Evolutionary conservation across 2,888 invertebrate species (phyloP), one percentile per base, ranked within the genome.

Genomic region (Nebria brevicollis): DNA sequence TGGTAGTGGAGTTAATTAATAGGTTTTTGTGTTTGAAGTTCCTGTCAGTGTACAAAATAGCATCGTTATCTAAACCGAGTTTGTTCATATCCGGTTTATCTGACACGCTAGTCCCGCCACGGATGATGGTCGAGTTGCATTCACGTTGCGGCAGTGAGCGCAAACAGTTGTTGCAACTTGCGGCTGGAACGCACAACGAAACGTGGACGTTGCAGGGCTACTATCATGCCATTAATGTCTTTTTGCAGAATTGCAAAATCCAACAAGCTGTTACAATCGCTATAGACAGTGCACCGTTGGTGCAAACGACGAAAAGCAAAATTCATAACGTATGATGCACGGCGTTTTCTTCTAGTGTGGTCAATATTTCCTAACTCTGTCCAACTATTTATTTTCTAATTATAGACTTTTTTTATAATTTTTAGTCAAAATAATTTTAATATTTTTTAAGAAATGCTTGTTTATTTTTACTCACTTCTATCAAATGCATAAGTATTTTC

Each of bases 161-260:
- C 85, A 98, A 98, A 89, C 93, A 94, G 84, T 89, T 98, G 72
- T 89, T 94, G 26, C 93, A 94, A 86, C 92, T 98, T 88, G 92
- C 94, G 1, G 93, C 93, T 25, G 98, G 98, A 1, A 95, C 96
- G 0, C 98, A 98, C 89, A 98, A 98, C 86, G 97, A 98, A 88
- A 98, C 98, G 0, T 98, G 98, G 98, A 94, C 94, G 82, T 94
- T 95, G 85, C 93, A 94, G 83, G 96, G 95, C 83, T 98, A 97
- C 85, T 94, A 93, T 86, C 88, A 91, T 34, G 89, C 90, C 1
- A 87, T 93, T 82, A 91, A 91, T 85, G 89, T 91, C 82, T 93
- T 93, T 85, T 86, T 93, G 77, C 89, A 89, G 85, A 89, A 88
- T 82, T 89, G 88, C 84, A 84, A 87, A 70, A 77, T 87, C 74